Conservation (phyloP, 2,888 invertebrate genomes). For the Opisthograptis luteolata region DNA sequence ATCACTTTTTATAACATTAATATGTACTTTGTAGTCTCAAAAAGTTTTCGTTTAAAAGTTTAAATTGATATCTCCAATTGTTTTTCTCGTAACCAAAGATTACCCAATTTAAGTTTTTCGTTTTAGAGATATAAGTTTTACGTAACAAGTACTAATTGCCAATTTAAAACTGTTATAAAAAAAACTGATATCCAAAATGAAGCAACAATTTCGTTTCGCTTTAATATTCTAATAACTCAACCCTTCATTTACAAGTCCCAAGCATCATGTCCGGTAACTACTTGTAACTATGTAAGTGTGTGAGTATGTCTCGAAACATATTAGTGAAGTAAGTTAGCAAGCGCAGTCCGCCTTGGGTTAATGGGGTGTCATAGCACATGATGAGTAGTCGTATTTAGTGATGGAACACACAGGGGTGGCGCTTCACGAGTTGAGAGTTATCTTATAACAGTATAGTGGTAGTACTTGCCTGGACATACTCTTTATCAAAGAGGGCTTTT, state of each 20-base stretch:
- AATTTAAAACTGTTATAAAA: constrained; percentile 22
- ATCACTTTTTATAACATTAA: no score
- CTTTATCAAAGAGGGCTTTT: no score
- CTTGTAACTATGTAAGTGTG: constrained; percentile 18
- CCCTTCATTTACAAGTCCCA: constrained; percentile 53
- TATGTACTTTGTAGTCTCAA: no score
- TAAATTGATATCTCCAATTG: no score
- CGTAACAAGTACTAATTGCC: no score
- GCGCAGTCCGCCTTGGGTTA: constrained; percentile 68
- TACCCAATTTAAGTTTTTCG: no score
- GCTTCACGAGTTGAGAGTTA: neutral
- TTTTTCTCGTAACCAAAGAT: no score
- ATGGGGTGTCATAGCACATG: constrained; percentile 79
- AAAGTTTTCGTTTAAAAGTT: no score
- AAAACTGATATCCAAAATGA: constrained; percentile 30
- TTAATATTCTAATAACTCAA: constrained; percentile 42
- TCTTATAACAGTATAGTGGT: no score
- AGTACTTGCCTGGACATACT: no score
- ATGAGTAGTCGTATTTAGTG: constrained; percentile 62
- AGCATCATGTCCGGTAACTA: constrained; percentile 46
- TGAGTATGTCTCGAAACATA: constrained; percentile 65
- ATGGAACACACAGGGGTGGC: constrained; percentile 25
- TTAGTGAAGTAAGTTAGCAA: constrained; percentile 67
- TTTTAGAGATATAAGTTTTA: no score
- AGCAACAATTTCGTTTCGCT: constrained; percentile 12